Evolutionary conservation across 2,797 vertebrate genomes (phyloP), one percentile per base, ranked within the genome.

Genomic region (Typhlichthys eigenmanni): DNA sequence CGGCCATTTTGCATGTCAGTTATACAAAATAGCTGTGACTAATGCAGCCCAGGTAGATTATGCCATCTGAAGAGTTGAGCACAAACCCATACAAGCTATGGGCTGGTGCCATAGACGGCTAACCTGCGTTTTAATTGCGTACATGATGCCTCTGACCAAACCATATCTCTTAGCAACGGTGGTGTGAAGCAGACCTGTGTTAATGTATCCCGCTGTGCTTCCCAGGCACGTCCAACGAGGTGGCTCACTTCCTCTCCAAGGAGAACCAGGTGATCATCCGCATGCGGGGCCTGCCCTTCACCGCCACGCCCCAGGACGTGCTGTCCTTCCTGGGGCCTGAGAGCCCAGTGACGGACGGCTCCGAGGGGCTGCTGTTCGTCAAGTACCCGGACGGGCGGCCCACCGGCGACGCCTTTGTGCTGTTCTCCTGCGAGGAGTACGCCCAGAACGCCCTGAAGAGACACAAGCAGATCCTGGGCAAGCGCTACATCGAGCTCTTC

Each of bases 221-320:
- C 55, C 57, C 64, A 98, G 97, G 97, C 54, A 97, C 97, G 1
- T 99, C 97, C 12, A 95, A 97, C 43, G 96, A 98, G 89, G 96
- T 99, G 72, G 93, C 96, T 13, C 96, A 98, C 88, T 99, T 99
- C 85, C 87, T 99, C 62, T 98, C 96, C 54, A 96, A 93, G 78
- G 96, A 98, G 88, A 97, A 97, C 79, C 96, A 98, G 87, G 94
- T 99, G 70, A 98, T 99, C 46, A 94, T 99, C 79, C 88, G 96
- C 29, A 96, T 99, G 90, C 91, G 96, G 9, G 97, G 97, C 5
- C 86, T 99, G 55, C 97, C 96, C 0, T 98, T 99, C 81, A 97
- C 94, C 0, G 94, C 96, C 47, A 94, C 95, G 0, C 88, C 93
- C 0, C 92, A 95, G 60, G 96, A 98, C 0, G 96, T 97, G 72